Conservation (phyloP, 2,888 invertebrate genomes). For the Chalcis sispes region DNA sequence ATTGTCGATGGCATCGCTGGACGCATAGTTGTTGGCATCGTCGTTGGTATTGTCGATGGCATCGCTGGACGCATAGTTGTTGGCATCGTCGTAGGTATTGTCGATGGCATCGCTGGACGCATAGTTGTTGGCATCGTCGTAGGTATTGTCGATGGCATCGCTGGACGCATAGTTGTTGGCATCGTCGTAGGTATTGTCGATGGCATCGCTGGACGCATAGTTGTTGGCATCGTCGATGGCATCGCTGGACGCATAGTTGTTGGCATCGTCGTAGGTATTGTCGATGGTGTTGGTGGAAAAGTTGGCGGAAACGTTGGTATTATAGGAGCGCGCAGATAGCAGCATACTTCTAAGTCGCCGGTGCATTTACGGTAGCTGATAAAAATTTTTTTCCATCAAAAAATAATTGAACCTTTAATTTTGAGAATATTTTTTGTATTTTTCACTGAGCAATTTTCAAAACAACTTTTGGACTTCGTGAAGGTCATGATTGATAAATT, state of each 20-base stretch:
- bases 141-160: slow-evolving; percentile 15
- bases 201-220: slow-evolving; percentile 15
- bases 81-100: slow-evolving; percentile 27
- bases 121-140: slow-evolving; percentile 25
- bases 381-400: neutral
- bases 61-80: neutral
- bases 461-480: no score
- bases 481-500: no score
- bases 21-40: slow-evolving; percentile 26
- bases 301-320: slow-evolving; percentile 8
- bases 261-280: slow-evolving; percentile 34
- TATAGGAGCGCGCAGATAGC: slow-evolving; percentile 63
- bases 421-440: neutral
- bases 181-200: slow-evolving; percentile 48
- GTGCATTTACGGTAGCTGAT: slow-evolving; percentile 71
- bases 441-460: neutral
- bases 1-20: slow-evolving; percentile 51
- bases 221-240: slow-evolving; percentile 52
- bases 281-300: slow-evolving; percentile 25
- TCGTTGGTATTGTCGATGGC: slow-evolving; percentile 1
- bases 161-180: slow-evolving; percentile 28
- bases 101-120: slow-evolving; percentile 40
- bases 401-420: neutral
- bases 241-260: slow-evolving; percentile 38
- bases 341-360: slow-evolving; percentile 77